A percentile compares a stretch with the other conserved stretches of the same genome.
Evolutionary conservation across 2,797 vertebrate genomes (phyloP).

Genomic region (Enteromius anoplus): DNA sequence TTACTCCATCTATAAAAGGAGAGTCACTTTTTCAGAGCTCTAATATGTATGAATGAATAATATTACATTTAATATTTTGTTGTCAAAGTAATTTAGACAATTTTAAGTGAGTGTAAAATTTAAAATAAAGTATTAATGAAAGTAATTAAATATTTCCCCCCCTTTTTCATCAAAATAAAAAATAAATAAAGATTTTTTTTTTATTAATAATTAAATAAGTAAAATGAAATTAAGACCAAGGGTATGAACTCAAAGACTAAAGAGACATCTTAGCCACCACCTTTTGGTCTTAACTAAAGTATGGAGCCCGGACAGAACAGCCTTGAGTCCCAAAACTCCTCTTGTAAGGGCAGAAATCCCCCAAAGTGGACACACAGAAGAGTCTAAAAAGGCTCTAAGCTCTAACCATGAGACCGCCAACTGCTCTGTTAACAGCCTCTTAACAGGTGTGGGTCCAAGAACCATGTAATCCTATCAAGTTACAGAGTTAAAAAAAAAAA

Average conservation of each 20-base stretch:
- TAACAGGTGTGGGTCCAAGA: constrained; percentile 83
- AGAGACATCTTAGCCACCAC: constrained; percentile 57
- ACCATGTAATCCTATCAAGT: constrained; percentile 85
- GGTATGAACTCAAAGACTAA: constrained; percentile 49
- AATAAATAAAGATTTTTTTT: accelerated
- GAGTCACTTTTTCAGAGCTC: neutral
- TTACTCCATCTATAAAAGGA: neutral
- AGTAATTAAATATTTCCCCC: no score
- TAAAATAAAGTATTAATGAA: neutral
- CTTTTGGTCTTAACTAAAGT: constrained; percentile 48
- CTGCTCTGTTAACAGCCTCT: constrained; percentile 84
- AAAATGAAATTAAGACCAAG: neutral
- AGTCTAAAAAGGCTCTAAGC: constrained; percentile 68
- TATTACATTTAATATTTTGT: neutral
- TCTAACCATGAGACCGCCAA: constrained; percentile 75
- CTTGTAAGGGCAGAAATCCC: constrained; percentile 66
- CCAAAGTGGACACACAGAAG: constrained; percentile 63
- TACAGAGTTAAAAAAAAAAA: constrained; percentile 75
- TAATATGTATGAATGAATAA: neutral
- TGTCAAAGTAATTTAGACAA: neutral
- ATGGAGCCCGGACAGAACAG: constrained; percentile 1
- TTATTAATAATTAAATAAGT: neutral
- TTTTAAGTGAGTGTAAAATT: neutral
- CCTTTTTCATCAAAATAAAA: neutral
- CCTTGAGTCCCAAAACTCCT: constrained; percentile 27